These are phyloP conservation scores for Theocolax elegans DNA, from an alignment of 1,140 invertebrate genomes.

Conservation along the genomic window DNA sequence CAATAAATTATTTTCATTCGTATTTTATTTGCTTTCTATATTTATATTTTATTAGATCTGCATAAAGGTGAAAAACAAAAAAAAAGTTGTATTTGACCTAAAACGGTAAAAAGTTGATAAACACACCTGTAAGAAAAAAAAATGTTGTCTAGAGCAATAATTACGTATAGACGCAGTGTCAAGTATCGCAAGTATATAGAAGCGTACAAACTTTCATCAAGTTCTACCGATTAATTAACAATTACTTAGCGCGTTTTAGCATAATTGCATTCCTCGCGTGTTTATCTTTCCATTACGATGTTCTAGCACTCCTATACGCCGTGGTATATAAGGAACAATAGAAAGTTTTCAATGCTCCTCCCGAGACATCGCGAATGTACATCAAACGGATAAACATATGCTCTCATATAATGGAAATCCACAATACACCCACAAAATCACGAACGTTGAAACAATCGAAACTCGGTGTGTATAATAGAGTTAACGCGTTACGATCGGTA, in stretches of 20 bases:
- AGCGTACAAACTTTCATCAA: background rate
- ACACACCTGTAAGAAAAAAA: too few species aligned
- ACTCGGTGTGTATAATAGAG: too few species aligned
- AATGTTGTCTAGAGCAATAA: too few species aligned
- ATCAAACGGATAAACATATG: background rate
- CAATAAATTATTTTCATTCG: too few species aligned
- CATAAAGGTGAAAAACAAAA: too few species aligned
- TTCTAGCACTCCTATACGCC: background rate
- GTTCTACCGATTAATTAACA: background rate
- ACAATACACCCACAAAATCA: background rate
- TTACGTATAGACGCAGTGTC: too few species aligned
- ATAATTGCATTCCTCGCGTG: conserved; percentile 5
- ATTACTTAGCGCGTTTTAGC: background rate
- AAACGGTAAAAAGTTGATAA: too few species aligned
- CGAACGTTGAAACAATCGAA: background rate
- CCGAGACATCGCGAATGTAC: background rate
- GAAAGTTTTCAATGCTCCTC: conserved; percentile 12
- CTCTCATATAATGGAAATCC: background rate
- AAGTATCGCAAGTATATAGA: too few species aligned
- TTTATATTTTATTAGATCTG: too few species aligned
- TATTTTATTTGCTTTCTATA: too few species aligned
- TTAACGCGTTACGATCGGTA: too few species aligned
- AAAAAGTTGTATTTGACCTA: too few species aligned
- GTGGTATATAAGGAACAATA: conserved; percentile 9
- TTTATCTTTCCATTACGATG: background rate